Conservation (phyloP, 2,888 invertebrate species). For the Xylophagus ater region DNA sequence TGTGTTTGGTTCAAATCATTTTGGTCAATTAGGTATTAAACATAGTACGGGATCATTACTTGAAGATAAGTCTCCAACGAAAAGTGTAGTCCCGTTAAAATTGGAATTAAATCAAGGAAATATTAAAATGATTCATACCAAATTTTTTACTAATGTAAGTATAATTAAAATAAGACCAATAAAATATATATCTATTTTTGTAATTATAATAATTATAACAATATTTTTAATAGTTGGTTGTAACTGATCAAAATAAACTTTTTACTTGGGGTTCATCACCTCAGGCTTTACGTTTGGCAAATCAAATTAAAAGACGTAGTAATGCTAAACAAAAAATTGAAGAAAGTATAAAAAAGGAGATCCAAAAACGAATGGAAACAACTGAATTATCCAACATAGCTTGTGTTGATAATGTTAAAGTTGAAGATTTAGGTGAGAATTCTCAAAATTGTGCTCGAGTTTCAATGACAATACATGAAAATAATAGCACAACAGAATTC, state of each 20-base stretch:
- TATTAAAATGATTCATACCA: constrained; percentile 43
- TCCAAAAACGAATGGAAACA: constrained; percentile 26
- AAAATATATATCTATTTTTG: constrained; percentile 4
- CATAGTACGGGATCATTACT: too few relatives aligned
- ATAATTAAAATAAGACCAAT: background rate
- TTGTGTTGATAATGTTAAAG: constrained; percentile 1
- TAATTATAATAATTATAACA: background rate
- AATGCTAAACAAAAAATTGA: constrained; percentile 43
- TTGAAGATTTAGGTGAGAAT: constrained; percentile 1
- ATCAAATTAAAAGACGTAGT: constrained; percentile 49
- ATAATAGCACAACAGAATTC: too few relatives aligned
- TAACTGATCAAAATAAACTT: constrained; percentile 51
- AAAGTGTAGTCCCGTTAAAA: constrained; percentile 39
- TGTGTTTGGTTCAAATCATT: constrained; percentile 74
- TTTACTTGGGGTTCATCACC: constrained; percentile 71
- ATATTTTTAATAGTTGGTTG: constrained; percentile 46
- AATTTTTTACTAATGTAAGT: constrained; percentile 68
- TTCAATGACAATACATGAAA: too few relatives aligned
- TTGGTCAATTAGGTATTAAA: constrained; percentile 75
- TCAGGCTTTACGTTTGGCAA: constrained; percentile 55
- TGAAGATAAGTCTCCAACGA: constrained; percentile 22
- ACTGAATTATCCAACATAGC: constrained; percentile 15
- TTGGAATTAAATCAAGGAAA: constrained; percentile 28
- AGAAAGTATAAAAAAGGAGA: constrained; percentile 38
- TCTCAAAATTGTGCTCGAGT: too few relatives aligned